Evolutionary conservation across 64 coral and sea anemone genomes (phyloP).

Genomic region (Actinia equina): DNA sequence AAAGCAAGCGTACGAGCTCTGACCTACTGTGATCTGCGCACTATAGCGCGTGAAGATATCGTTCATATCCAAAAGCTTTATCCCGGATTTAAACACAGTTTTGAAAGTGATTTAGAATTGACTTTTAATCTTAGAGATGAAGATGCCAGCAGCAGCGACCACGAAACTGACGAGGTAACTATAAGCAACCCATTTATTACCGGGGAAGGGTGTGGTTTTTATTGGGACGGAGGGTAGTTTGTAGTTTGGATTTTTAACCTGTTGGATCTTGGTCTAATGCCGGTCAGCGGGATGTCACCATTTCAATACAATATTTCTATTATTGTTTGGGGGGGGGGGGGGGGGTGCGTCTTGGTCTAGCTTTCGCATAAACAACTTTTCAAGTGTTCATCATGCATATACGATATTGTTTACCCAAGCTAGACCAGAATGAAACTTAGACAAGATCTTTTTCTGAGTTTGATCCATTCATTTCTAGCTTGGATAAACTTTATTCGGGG

Average conservation of each 20-base stretch:
- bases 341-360: no score
- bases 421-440: background rate
- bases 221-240: background rate
- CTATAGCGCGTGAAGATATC: constrained; percentile 62
- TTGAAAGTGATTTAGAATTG: constrained; percentile 77
- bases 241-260: no score
- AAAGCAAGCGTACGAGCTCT: constrained; percentile 73
- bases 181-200: background rate
- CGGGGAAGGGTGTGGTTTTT: background rate
- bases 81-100: constrained; percentile 42
- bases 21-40: constrained; percentile 86
- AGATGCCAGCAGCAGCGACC: background rate
- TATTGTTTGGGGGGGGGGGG: no score
- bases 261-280: no score
- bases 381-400: background rate
- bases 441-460: no score
- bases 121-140: constrained; percentile 72
- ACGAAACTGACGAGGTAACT: background rate
- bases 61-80: constrained; percentile 59
- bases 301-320: no score
- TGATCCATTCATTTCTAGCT: no score
- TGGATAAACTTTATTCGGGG: no score
- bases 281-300: no score
- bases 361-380: no score
- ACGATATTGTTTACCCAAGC: background rate